Percentiles rank a stretch among this genome's conserved stretches.
These are phyloP conservation scores for Thalassoma bifasciatum DNA, from an alignment of 2,113 vertebrate species.

Conservation along the genomic window DNA sequence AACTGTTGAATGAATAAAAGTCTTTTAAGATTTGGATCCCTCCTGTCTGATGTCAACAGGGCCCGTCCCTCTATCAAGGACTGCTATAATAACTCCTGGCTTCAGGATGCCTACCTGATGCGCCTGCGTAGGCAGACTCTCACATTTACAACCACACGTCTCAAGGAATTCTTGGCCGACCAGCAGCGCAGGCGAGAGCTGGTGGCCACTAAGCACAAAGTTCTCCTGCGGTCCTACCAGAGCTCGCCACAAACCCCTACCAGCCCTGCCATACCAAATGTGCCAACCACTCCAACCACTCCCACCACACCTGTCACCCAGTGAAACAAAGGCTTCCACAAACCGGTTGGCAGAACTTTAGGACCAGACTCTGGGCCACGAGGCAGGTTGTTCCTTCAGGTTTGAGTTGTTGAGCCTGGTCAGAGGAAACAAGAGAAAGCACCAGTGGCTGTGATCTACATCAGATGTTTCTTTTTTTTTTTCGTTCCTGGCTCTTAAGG, in stretches of 20 bases:
- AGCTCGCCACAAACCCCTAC: slow-evolving; percentile 84
- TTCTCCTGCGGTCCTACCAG: slow-evolving; percentile 96
- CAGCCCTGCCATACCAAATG: slow-evolving; percentile 82
- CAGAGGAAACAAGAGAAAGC: slow-evolving; percentile 39
- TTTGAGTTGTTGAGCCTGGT: slow-evolving; percentile 42
- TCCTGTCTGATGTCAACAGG: slow-evolving; percentile 78
- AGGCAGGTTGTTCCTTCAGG: slow-evolving; percentile 78
- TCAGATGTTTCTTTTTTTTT: slow-evolving; percentile 33
- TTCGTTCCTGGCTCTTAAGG: slow-evolving; percentile 28
- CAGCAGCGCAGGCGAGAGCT: slow-evolving; percentile 87
- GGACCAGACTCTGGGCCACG: slow-evolving; percentile 22
- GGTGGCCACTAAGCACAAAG: slow-evolving; percentile 94
- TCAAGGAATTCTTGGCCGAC: slow-evolving; percentile 95
- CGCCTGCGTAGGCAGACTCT: slow-evolving; percentile 95
- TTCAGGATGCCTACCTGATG: slow-evolving; percentile 98
- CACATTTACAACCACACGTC: slow-evolving; percentile 95
- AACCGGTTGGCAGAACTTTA: slow-evolving; percentile 11
- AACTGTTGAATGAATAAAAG: background rate
- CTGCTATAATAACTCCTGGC: slow-evolving; percentile 95
- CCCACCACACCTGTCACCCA: slow-evolving; percentile 78
- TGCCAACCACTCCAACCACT: slow-evolving; percentile 61
- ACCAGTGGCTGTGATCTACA: slow-evolving; percentile 40
- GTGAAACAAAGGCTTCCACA: slow-evolving; percentile 69
- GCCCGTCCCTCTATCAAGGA: slow-evolving; percentile 95
- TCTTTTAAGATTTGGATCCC: background rate